These are phyloP conservation scores for Gymnocephalus cernua DNA, from an alignment of 2,113 vertebrate species.

Conservation along the genomic window DNA sequence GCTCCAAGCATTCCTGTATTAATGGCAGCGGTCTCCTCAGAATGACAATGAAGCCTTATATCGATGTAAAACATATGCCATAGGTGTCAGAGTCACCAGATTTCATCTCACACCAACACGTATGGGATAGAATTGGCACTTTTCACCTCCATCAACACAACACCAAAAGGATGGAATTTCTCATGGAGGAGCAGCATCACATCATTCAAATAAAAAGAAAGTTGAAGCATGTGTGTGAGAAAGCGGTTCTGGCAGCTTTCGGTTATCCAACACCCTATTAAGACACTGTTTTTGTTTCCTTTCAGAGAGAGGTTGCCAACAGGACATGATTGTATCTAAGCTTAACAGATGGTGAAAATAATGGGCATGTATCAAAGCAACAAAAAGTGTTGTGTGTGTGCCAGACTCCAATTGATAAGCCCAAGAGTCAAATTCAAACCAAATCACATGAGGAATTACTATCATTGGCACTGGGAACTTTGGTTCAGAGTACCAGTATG, in stretches of 20 bases:
- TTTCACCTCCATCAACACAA: conserved; percentile 53
- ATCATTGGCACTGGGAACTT: conserved; percentile 49
- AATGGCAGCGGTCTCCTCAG: conserved; percentile 40
- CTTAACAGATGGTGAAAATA: conserved; percentile 37
- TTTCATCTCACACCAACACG: conserved; percentile 34
- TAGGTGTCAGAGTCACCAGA: conserved; percentile 45
- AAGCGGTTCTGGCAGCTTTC: conserved; percentile 37
- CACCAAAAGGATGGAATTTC: conserved; percentile 46
- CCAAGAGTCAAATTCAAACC: conserved; percentile 21
- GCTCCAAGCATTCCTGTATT: conserved; percentile 48
- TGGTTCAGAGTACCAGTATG: conserved; percentile 36
- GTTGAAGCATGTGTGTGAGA: conserved; percentile 33
- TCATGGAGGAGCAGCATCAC: conserved; percentile 1
- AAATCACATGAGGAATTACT: conserved; percentile 47
- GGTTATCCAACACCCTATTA: conserved; percentile 50
- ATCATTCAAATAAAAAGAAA: conserved; percentile 33
- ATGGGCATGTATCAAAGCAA: conserved; percentile 12
- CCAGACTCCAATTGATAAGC: conserved; percentile 58
- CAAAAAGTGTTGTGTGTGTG: conserved; percentile 1
- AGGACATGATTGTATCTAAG: conserved; percentile 39
- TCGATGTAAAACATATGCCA: conserved; percentile 63
- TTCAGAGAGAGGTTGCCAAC: conserved; percentile 35
- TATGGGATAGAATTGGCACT: conserved; percentile 31
- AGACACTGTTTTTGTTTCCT: conserved; percentile 58
- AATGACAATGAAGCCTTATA: conserved; percentile 60